A percentile compares a stretch with the other conserved stretches of the same genome.
These are phyloP conservation scores for Gallinago media DNA, from an alignment of 2,113 vertebrate species.

Conservation along the genomic window DNA sequence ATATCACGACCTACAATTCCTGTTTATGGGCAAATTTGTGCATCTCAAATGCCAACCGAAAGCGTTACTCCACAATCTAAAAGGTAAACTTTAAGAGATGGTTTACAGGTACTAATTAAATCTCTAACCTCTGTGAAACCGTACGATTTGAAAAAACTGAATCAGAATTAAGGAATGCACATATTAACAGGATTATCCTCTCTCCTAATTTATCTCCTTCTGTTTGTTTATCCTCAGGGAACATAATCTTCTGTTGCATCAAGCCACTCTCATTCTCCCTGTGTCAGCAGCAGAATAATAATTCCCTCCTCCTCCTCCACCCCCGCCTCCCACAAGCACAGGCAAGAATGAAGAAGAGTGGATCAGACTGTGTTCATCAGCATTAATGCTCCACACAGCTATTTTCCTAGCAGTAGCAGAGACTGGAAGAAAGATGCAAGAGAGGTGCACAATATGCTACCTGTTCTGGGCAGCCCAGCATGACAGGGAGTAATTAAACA, in stretches of 20 bases:
- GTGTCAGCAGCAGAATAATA: slow-evolving; percentile 74
- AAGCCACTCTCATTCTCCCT: slow-evolving; percentile 65
- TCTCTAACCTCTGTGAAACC: neutral
- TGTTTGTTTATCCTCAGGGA: slow-evolving; percentile 71
- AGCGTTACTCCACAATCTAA: neutral
- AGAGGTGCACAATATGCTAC: slow-evolving; percentile 44
- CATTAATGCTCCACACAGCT: slow-evolving; percentile 52
- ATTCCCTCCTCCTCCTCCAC: slow-evolving; percentile 58
- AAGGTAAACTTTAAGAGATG: slow-evolving; percentile 6
- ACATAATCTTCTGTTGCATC: slow-evolving; percentile 72
- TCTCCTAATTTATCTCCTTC: slow-evolving; percentile 71
- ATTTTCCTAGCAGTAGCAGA: slow-evolving; percentile 45
- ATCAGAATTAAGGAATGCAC: slow-evolving; percentile 67
- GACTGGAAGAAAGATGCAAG: slow-evolving; percentile 33
- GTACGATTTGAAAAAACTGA: neutral
- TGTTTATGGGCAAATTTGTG: slow-evolving; percentile 4
- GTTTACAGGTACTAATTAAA: slow-evolving; percentile 44
- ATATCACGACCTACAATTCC: neutral
- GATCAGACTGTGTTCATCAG: slow-evolving; percentile 56
- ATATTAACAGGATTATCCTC: slow-evolving; percentile 70
- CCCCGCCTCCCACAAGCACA: slow-evolving; percentile 34
- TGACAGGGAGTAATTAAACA: slow-evolving; percentile 34
- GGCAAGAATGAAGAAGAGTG: slow-evolving; percentile 38
- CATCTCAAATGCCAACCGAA: neutral
- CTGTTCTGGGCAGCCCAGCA: slow-evolving; percentile 30